Base-by-base conservation (phyloP, 2,797 vertebrate genomes). In the Denticeps clupeoides region DNA sequence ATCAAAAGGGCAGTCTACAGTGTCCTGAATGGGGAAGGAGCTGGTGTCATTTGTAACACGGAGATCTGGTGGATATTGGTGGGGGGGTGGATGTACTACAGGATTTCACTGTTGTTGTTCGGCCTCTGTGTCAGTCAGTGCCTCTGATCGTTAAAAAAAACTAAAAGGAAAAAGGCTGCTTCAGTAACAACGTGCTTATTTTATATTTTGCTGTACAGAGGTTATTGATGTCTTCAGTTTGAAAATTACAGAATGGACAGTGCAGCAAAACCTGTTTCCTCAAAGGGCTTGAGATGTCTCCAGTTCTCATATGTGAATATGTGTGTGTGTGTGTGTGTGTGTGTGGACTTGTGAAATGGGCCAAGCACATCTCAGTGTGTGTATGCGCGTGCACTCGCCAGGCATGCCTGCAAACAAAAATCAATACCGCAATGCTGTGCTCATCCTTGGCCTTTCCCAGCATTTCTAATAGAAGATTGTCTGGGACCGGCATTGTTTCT, bases 1-100 rank as follows among this genome's bases (percentile, higher is more conserved):
- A 78, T 77, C 69, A 47, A 67, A 73, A 78, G 59, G 62, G 60
- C 59, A 26, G 57, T 60, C 56, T 55, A 15, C 48, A 12, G 33
- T 40, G 18, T 41, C 16, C 32, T 8, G 11, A 49, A 16, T 8
- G 48, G 18, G 21, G 26, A 28, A 22, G 13, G 47, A 15, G 18
- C 4, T 31, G 49, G 19, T 29, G 25, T 8, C 7, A 18, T 35
- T 54, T 47, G 16, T 26, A 27, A 11, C 32, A 10, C 23, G 4
- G 38, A 35, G 35, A 27, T 5, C 16, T 38, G 16, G 9, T 38
- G 35, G 21, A 18, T 21, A 35, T 29, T 13, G 19, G 5, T 4
- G 2, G 31, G 35, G 21, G 8, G n/a, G n/a, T n/a, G n/a, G n/a
- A n/a, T n/a, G n/a, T n/a, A n/a, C n/a, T n/a, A n/a, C n/a, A n/a